Evolutionary conservation across 2,797 vertebrate species (phyloP), one percentile per base, ranked within the genome.

Genomic region (Bradypodion pumilum): DNA sequence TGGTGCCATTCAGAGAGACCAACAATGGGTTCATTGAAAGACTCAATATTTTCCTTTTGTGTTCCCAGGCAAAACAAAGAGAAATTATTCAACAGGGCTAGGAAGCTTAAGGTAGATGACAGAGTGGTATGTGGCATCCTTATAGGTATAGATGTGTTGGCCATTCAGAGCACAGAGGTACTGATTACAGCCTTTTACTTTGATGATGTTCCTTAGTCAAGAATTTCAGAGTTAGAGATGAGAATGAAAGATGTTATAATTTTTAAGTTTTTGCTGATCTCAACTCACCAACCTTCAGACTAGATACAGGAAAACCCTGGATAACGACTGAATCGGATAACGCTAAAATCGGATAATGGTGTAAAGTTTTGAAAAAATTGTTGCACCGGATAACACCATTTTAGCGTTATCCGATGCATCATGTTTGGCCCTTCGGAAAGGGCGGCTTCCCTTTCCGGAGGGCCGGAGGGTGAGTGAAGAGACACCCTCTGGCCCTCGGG

Each of bases 1-100:
- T 87, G 86, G 81, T 66, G 81, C 80, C 85, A 86, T 83, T 9
- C 19, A n/a, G 72, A 88, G 80, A 90, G 89, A 91, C 46, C 84
- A 89, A 93, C 93, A 94, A 92, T 83, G 85, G 85, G 89, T 83
- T 82, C 91, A 92, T 92, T 94, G 87, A 94, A 80, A 88, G 89
- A 86, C 42, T 85, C 60, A 0, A 40, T 82, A 83, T 89, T 91
- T 88, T 92, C 87, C 68, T 81, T 87, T 88, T 86, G 74, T 44
- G 72, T 86, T 87, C 82, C 73, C 83, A 77, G 86, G 82, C 70
- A 89, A 91, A 88, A 74, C 93, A 92, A 92, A 91, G 89, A 85
- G 89, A 83, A 44, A 91, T 90, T 92, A 88, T 89, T 72, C 68
- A 82, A 85, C 42, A 49, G 80, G 52, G 75, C 52, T 81, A 63